Evolutionary conservation across 2,797 vertebrate species (phyloP).

Genomic region (Lophotriccus pileatus): DNA sequence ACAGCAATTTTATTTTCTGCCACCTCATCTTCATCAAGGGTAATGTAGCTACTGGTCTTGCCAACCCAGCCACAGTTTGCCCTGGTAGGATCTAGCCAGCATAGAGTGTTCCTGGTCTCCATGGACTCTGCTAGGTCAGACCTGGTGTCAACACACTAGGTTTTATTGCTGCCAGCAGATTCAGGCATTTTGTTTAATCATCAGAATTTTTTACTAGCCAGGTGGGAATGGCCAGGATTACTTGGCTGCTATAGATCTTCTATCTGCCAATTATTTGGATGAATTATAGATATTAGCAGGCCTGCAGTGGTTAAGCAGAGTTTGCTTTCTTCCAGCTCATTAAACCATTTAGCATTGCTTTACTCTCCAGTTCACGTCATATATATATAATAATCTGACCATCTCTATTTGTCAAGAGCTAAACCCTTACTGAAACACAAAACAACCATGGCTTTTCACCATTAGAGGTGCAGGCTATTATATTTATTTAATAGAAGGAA

Average conservation of each 20-base stretch:
- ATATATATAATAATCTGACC: neutral
- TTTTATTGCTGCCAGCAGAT: neutral
- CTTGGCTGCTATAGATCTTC: neutral
- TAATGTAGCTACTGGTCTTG: neutral
- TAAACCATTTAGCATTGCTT: neutral
- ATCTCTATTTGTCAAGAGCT: neutral
- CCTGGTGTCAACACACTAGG: neutral
- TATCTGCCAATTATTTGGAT: constrained; percentile 22
- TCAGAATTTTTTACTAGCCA: neutral
- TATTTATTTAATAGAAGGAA: neutral
- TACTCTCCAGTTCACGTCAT: neutral
- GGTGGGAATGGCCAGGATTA: constrained; percentile 14
- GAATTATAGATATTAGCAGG: constrained; percentile 4
- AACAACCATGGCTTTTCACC: neutral
- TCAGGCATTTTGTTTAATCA: neutral
- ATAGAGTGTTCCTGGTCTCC: neutral
- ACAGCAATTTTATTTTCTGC: neutral
- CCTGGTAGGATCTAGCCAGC: neutral
- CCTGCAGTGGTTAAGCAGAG: neutral
- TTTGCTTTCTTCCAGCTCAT: constrained; percentile 13
- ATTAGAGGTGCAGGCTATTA: neutral
- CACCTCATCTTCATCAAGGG: neutral
- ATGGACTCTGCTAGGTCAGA: neutral
- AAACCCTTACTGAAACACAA: neutral
- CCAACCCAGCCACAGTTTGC: neutral